These are phyloP conservation scores for Edolisoma coerulescens DNA, from an alignment of 2,113 vertebrate genomes.

Conservation along the genomic window DNA sequence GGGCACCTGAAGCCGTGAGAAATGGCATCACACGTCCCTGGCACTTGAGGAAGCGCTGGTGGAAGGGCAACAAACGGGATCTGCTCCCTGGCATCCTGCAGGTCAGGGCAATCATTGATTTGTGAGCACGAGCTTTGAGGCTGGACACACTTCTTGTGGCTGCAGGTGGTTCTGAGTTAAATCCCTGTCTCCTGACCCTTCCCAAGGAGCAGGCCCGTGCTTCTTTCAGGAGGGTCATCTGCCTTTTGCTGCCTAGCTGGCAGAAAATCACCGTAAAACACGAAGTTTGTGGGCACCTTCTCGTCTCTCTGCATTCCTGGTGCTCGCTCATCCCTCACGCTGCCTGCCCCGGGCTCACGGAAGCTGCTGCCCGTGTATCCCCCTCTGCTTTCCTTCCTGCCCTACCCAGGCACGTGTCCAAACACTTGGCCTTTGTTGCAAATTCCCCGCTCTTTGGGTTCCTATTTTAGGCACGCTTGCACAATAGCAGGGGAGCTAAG, in stretches of 20 bases:
- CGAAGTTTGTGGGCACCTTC: background rate
- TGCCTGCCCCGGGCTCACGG: background rate
- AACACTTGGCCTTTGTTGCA: background rate
- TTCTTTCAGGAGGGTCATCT: background rate
- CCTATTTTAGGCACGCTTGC: background rate
- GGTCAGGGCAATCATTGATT: fast-evolving
- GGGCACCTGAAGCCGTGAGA: fast-evolving
- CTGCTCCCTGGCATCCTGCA: fast-evolving
- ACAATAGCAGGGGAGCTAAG: background rate
- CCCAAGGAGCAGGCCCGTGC: background rate
- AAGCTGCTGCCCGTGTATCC: background rate
- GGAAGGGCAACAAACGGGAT: background rate
- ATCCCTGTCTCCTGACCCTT: background rate
- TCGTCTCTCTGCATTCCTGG: fast-evolving
- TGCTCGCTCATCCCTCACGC: fast-evolving
- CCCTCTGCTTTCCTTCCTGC: background rate
- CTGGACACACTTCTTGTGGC: fast-evolving
- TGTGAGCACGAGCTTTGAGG: background rate
- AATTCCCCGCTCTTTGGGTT: background rate
- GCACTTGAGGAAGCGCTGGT: fast-evolving
- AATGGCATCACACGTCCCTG: fast-evolving
- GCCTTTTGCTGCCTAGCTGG: background rate
- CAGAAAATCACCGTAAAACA: background rate
- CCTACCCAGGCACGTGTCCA: background rate
- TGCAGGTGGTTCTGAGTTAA: background rate